Evolutionary conservation across 1,140 invertebrate genomes (phyloP).

Genomic region (Drosophila pandora): DNA sequence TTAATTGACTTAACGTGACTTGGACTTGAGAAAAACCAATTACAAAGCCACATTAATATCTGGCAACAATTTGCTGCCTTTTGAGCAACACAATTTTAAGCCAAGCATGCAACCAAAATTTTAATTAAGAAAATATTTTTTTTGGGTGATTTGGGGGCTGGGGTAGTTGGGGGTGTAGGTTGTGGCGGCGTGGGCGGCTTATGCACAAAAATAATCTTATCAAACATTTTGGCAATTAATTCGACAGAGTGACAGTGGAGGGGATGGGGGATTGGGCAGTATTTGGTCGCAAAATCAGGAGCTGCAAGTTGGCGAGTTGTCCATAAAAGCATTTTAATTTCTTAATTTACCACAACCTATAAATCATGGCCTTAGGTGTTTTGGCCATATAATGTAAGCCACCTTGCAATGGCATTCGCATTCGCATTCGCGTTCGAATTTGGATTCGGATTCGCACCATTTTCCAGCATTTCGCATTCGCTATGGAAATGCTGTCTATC

Average conservation of each 20-base stretch:
- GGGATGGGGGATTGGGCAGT: constrained; percentile 8
- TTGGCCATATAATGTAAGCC: constrained; percentile 76
- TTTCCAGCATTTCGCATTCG: constrained; percentile 59
- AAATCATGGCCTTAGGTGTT: constrained; percentile 75
- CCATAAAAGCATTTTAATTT: constrained; percentile 82
- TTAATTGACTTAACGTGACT: constrained; percentile 81
- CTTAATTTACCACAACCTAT: constrained; percentile 78
- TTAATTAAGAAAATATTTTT: constrained; percentile 64
- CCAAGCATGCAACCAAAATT: constrained; percentile 61
- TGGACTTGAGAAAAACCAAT: constrained; percentile 78
- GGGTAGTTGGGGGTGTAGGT: constrained; percentile 27
- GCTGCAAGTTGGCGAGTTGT: constrained; percentile 19
- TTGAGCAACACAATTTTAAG: constrained; percentile 46
- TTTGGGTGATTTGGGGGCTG: constrained; percentile 6
- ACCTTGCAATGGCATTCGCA: constrained; percentile 55
- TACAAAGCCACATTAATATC: constrained; percentile 80
- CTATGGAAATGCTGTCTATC: constrained; percentile 49
- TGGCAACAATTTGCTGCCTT: constrained; percentile 67
- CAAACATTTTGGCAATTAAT: constrained; percentile 77
- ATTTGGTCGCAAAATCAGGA: background rate
- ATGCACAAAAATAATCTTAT: constrained; percentile 68
- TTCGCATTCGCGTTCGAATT: constrained; percentile 43
- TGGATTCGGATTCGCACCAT: constrained; percentile 66
- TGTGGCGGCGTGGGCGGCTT: constrained; percentile 13
- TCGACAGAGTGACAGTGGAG: constrained; percentile 32